Evolutionary conservation across 2,888 invertebrate species (phyloP).

Genomic region (Teleiodes luculella): DNA sequence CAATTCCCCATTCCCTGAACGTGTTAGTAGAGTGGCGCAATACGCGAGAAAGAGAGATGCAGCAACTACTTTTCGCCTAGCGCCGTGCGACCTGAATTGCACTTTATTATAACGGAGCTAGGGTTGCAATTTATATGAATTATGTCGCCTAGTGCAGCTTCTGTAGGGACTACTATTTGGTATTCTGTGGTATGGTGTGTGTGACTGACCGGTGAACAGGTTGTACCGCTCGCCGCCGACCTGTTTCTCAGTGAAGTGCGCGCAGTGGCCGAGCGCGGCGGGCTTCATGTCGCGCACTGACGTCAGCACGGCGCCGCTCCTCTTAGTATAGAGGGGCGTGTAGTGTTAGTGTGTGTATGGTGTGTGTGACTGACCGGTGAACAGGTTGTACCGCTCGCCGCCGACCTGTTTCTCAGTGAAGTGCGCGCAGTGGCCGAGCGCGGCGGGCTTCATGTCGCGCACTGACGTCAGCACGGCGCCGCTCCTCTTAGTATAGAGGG

Average conservation of each 20-base stretch:
- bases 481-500: too few species aligned
- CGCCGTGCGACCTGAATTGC: too few species aligned
- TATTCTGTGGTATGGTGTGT: too few species aligned
- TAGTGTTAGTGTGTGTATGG: slow-evolving; percentile 91
- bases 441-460: slow-evolving; percentile 86
- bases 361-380: slow-evolving; percentile 75
- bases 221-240: slow-evolving; percentile 93
- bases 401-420: slow-evolving; percentile 98
- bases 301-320: neutral
- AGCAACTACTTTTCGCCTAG: too few species aligned
- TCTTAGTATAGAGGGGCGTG: slow-evolving; percentile 87
- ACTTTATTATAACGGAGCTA: too few species aligned
- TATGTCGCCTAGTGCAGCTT: too few species aligned
- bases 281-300: slow-evolving; percentile 83
- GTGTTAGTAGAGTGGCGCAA: too few species aligned
- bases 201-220: slow-evolving; percentile 79
- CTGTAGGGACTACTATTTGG: too few species aligned
- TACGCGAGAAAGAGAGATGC: too few species aligned
- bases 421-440: slow-evolving; percentile 89
- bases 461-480: neutral
- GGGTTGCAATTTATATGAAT: too few species aligned
- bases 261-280: slow-evolving; percentile 90
- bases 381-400: slow-evolving; percentile 87
- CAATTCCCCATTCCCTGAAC: too few species aligned
- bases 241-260: slow-evolving; percentile 93